A percentile compares a stretch with the other conserved stretches of the same genome.
These are phyloP conservation scores for Calliphora vomitoria DNA, from an alignment of 2,888 invertebrate genomes.

Conservation along the genomic window DNA sequence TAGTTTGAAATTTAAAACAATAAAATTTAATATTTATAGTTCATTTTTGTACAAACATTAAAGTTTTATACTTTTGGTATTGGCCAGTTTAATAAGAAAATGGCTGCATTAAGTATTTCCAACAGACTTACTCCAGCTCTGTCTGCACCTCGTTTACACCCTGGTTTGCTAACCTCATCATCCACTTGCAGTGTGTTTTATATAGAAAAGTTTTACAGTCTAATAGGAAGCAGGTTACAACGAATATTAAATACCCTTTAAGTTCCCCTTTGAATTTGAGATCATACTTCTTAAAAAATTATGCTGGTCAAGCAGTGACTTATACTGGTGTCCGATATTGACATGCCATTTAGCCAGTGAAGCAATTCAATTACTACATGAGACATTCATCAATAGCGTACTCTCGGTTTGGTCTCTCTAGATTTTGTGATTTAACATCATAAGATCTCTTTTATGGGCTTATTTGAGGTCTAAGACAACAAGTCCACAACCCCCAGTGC, in stretches of 20 bases:
- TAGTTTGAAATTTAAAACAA: neutral
- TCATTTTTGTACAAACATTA: neutral
- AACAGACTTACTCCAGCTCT: neutral
- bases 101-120: neutral
- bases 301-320: too few relatives aligned
- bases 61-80: neutral
- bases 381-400: too few relatives aligned
- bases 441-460: too few relatives aligned
- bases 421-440: too few relatives aligned
- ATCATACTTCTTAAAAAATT: too few relatives aligned
- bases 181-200: slow-evolving; percentile 1
- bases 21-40: slow-evolving; percentile 31
- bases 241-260: neutral
- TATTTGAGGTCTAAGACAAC: too few relatives aligned
- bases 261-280: too few relatives aligned
- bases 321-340: too few relatives aligned
- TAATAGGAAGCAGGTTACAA: neutral
- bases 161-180: neutral
- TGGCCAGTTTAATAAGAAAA: slow-evolving; percentile 22
- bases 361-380: too few relatives aligned
- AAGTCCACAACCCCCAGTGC: too few relatives aligned
- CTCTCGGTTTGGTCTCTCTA: too few relatives aligned
- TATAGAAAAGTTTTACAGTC: slow-evolving; percentile 19
- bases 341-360: too few relatives aligned
- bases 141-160: neutral